Evolutionary conservation across 1,140 invertebrate genomes (phyloP).

Genomic region (Caenorhabditis brenneri): DNA sequence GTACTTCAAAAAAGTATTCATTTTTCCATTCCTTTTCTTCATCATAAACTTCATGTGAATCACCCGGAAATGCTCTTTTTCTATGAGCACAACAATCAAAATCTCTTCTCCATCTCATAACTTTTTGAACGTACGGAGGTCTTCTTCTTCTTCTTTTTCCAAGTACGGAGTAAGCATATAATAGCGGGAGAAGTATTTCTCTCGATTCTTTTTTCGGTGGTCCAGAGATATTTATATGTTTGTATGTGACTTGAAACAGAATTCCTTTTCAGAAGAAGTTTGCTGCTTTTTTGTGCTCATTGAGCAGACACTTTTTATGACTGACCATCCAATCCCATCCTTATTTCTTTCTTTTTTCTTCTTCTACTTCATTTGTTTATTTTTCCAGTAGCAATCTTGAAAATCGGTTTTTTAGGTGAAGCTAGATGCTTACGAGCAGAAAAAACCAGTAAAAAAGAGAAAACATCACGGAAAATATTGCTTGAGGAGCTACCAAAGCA

Average conservation of each 20-base stretch:
- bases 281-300: neutral
- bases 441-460: neutral
- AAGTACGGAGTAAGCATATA: no score
- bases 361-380: neutral
- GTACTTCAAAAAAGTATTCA: neutral
- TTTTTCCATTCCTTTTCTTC: neutral
- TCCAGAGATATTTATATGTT: neutral
- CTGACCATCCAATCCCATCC: slow-evolving; percentile 4
- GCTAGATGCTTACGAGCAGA: neutral
- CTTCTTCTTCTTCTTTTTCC: neutral
- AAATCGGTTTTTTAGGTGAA: neutral
- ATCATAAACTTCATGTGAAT: neutral
- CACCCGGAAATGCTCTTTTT: neutral
- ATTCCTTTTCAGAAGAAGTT: neutral
- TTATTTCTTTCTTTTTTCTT: neutral
- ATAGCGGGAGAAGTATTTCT: no score
- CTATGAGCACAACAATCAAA: slow-evolving; percentile 25
- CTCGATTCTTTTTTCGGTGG: neutral
- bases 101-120: neutral
- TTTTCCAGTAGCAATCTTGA: neutral
- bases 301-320: slow-evolving; percentile 15
- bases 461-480: slow-evolving; percentile 2
- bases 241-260: slow-evolving; percentile 5
- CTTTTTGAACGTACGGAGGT: slow-evolving; percentile 10
- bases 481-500: neutral